Conservation (phyloP, 1,140 invertebrate species). For the Panulirus ornatus region DNA sequence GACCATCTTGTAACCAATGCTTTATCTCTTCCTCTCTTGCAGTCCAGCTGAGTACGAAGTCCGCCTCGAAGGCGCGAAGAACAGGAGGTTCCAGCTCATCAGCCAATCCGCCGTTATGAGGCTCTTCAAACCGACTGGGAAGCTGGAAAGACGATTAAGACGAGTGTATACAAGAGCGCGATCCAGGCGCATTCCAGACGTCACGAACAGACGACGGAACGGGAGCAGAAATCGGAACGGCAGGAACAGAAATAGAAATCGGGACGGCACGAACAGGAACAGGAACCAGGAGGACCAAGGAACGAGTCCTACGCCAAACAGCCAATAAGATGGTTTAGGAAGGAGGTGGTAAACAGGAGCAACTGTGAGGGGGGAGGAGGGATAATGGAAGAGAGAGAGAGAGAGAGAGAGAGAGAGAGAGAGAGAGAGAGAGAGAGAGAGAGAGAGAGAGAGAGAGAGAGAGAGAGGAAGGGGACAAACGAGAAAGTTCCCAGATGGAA, state of each 20-base stretch:
- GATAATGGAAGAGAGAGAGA: too few relatives aligned
- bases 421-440: too few relatives aligned
- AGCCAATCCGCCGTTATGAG: slow-evolving; percentile 34
- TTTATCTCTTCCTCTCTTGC: background rate
- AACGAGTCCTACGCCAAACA: too few relatives aligned
- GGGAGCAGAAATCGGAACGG: background rate
- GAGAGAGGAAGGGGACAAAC: too few relatives aligned
- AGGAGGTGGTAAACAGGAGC: too few relatives aligned
- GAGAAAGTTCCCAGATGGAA: too few relatives aligned
- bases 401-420: too few relatives aligned
- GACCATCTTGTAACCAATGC: background rate
- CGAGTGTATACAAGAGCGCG: background rate
- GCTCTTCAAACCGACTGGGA: slow-evolving; percentile 47
- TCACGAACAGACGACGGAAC: background rate
- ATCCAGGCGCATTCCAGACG: slow-evolving; percentile 27
- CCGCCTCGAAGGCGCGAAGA: slow-evolving; percentile 9
- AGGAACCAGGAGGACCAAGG: too few relatives aligned
- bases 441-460: too few relatives aligned
- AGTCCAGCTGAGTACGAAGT: slow-evolving; percentile 46
- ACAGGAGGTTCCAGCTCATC: background rate
- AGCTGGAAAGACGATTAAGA: slow-evolving; percentile 18
- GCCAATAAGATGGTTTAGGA: too few relatives aligned
- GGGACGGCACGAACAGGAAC: too few relatives aligned
- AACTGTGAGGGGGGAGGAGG: too few relatives aligned
- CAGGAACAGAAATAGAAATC: background rate